Evolutionary conservation across 2,888 invertebrate species (phyloP).

Genomic region (Xanthorhoe spadicearia): DNA sequence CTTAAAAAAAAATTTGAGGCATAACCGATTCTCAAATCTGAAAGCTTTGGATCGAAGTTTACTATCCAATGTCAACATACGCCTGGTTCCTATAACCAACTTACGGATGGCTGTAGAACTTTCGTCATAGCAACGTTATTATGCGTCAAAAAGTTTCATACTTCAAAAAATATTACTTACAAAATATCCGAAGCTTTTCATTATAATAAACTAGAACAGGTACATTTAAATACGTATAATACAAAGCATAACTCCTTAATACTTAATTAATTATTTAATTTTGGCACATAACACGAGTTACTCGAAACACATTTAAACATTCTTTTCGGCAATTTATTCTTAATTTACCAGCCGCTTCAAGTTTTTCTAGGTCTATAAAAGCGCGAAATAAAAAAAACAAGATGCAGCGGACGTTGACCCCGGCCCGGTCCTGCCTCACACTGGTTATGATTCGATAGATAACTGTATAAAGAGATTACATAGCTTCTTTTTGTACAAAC

Average conservation of each 20-base stretch:
- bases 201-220: background rate
- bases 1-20: too few species aligned
- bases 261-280: background rate
- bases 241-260: background rate
- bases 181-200: background rate
- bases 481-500: constrained; percentile 65
- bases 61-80: too few species aligned
- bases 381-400: constrained; percentile 59
- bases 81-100: too few species aligned
- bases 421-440: constrained; percentile 68
- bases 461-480: constrained; percentile 70
- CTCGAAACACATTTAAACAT: background rate
- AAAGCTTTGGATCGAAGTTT: too few species aligned
- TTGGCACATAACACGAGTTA: background rate
- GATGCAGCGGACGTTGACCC: constrained; percentile 66
- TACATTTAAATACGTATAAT: background rate
- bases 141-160: too few species aligned
- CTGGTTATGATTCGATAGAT: constrained; percentile 80
- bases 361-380: constrained; percentile 45
- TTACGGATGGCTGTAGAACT: too few species aligned
- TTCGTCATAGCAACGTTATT: too few species aligned
- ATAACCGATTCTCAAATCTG: too few species aligned
- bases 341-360: constrained; percentile 41
- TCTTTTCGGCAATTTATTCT: constrained; percentile 9
- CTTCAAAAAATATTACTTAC: too few species aligned